These are phyloP conservation scores for Pseudorhombus dupliciocellatus DNA, from an alignment of 2,113 vertebrate species.

Conservation along the genomic window DNA sequence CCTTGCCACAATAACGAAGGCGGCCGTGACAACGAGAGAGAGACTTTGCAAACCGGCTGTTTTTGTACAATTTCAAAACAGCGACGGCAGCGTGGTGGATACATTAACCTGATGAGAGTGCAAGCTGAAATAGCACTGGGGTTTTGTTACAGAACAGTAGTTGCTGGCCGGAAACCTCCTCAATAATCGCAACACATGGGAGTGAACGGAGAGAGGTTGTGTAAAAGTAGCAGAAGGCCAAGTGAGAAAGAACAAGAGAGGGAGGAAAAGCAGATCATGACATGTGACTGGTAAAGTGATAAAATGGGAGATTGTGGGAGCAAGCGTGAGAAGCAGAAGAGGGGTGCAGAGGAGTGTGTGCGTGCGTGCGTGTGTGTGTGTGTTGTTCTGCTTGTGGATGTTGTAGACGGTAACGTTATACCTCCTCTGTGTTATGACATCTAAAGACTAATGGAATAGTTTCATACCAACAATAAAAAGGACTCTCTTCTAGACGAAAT, in stretches of 20 bases:
- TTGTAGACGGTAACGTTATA: slow-evolving; percentile 66
- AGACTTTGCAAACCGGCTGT: neutral
- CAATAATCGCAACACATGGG: slow-evolving; percentile 28
- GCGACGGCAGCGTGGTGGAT: slow-evolving; percentile 10
- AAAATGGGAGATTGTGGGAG: slow-evolving; percentile 55
- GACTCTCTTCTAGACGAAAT: slow-evolving; percentile 47
- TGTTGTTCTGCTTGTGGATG: slow-evolving; percentile 61
- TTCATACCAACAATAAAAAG: slow-evolving; percentile 54
- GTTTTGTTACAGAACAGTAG: slow-evolving; percentile 44
- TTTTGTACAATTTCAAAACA: slow-evolving; percentile 14
- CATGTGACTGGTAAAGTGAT: slow-evolving; percentile 65
- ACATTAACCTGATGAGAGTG: slow-evolving; percentile 25
- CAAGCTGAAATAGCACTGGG: slow-evolving; percentile 28
- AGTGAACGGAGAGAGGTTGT: slow-evolving; percentile 25
- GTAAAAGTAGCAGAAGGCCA: slow-evolving; percentile 17
- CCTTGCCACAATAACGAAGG: neutral
- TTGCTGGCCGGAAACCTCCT: slow-evolving; percentile 26
- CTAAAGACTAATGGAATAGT: slow-evolving; percentile 66
- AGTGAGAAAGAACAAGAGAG: slow-evolving; percentile 28
- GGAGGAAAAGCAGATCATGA: slow-evolving; percentile 36
- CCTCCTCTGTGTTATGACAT: slow-evolving; percentile 75
- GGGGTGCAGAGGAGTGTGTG: slow-evolving; percentile 13
- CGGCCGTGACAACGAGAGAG: neutral
- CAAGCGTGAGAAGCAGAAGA: slow-evolving; percentile 41
- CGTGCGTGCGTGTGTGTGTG: slow-evolving; percentile 15